Base-by-base conservation (phyloP, 30 jellyfish, hydroid and myxozoan genomes). In the Aurelia aurita complex sp. Pacific region DNA sequence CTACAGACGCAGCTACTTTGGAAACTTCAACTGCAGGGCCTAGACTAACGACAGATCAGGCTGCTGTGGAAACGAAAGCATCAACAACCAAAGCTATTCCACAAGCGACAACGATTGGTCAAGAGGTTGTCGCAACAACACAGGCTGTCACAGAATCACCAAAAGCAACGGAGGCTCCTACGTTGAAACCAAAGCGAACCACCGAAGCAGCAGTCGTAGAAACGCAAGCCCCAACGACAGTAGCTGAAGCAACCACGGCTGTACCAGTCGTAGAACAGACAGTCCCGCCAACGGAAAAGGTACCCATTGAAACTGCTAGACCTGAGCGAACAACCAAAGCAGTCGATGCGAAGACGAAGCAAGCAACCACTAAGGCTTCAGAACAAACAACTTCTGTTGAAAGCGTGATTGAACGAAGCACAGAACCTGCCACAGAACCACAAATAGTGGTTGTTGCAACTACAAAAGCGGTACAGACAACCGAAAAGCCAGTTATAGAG, bases 201-300 rank as follows among this genome's bases (percentile, higher is more conserved):
- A 15, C 61, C 10, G 19, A 17, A 23, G n/a, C 75, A 17, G 67
- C 61, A 36, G 14, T 38, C 4, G 64, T 0, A 10, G 40, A 61
- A 23, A 62, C 86, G 62, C 62, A 76, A 42, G 64, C 51, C 54
- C 54, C 66, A 1, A 76, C 84, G 18, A 74, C 84, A 46, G 84
- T 10, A 10, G 73, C 67, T 18, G 54, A 38, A 19, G 14, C 53
- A 23, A 61, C 70, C 36, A 46, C 57, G 0, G 14, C 57, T 46
- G 14, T 14, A 46, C 57, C 57, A 14, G 57, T 46, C 15, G 57
- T 46, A 46, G 57, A 6, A 46, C 13, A 0, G 8, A 46, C 57
- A 46, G 57, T 46, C 14, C 57, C 14, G 57, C 57, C 57, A 46
- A 46, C 57, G 5, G 14, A 46, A 46, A 9, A 46, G 8, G 57